Evolutionary conservation across 2,113 vertebrate species (phyloP), one percentile per base, ranked within the genome.

Genomic region (Sapayoa aenigma): DNA sequence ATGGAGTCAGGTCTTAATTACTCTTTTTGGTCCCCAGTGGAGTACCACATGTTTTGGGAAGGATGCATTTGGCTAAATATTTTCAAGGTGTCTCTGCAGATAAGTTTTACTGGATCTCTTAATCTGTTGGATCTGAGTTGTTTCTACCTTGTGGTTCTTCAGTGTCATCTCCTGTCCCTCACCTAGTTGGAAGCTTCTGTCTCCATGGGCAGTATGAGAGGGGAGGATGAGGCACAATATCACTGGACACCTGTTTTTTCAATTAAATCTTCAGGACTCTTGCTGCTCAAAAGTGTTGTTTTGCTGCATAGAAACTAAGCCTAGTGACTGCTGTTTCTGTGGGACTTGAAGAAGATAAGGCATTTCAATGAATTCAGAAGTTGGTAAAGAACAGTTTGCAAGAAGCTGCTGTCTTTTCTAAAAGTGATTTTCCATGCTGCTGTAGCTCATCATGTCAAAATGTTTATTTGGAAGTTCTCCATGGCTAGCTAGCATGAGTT

Each of bases 401-500:
- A 68, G 86, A 63, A 74, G 28, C 27, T 62, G 27, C 86, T 88
- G 56, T 60, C 44, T 74, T 84, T 81, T 42, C 16, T 47, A 68
- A 46, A 30, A 7, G 7, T 56, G 46, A 39, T 81, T 76, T 90
- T 63, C 50, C 9, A 15, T 37, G 46, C 55, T 77, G 76, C 76
- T 75, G 35, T 65, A 33, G 35, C 72, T 90, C 39, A 47, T 74
- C 23, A 42, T 23, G 11, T 69, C 76, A 59, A 35, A 90, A 79
- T 81, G 8, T 83, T 85, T 79, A 46, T 65, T 28, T 95, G 65
- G 56, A 93, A 74, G 47, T 44, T 77, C 46, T 89, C 33, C 27
- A 14, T 58, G 35, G 28, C 73, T 71, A 68, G 27, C 31, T 79
- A 83, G 24, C 27, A 11, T 35, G 58, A 72, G 6, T 65, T 76